These are phyloP conservation scores for Dolichallabes microphthalmus DNA, from an alignment of 2,113 vertebrate genomes.

Conservation along the genomic window DNA sequence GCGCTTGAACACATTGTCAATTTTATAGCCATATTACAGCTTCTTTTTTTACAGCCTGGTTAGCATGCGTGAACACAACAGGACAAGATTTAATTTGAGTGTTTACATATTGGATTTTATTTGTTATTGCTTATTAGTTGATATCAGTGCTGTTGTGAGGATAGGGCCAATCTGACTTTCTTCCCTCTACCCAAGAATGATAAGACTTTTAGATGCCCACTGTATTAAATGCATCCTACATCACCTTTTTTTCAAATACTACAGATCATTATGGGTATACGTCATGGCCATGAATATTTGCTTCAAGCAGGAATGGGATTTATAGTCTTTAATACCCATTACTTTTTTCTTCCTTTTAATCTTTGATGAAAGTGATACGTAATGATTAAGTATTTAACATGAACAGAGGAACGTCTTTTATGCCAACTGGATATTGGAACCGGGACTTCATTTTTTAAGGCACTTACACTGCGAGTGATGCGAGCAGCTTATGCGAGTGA, in stretches of 20 bases:
- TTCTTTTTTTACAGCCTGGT: not conserved
- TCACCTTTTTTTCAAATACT: not conserved
- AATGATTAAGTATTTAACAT: not conserved
- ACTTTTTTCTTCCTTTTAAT: not conserved
- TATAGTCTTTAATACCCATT: not conserved
- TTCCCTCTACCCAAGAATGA: not conserved
- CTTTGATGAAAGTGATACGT: not conserved
- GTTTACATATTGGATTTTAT: not conserved
- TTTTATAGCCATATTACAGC: not conserved
- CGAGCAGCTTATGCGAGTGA: not conserved
- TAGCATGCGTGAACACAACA: not conserved
- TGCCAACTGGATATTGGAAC: slow-evolving; percentile 1
- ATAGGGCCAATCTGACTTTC: not conserved
- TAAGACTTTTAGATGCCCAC: not conserved
- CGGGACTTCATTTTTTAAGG: not conserved
- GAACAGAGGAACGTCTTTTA: not conserved
- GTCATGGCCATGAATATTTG: not conserved
- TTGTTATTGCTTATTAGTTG: not conserved
- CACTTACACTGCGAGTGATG: not conserved
- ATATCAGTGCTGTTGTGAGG: not conserved
- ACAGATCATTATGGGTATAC: not conserved
- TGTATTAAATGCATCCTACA: not conserved
- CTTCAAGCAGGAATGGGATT: not conserved
- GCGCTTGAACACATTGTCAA: not conserved
- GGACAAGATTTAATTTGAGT: not conserved